Conservation (phyloP, 1,140 invertebrate species). For the Ips nitidus region DNA sequence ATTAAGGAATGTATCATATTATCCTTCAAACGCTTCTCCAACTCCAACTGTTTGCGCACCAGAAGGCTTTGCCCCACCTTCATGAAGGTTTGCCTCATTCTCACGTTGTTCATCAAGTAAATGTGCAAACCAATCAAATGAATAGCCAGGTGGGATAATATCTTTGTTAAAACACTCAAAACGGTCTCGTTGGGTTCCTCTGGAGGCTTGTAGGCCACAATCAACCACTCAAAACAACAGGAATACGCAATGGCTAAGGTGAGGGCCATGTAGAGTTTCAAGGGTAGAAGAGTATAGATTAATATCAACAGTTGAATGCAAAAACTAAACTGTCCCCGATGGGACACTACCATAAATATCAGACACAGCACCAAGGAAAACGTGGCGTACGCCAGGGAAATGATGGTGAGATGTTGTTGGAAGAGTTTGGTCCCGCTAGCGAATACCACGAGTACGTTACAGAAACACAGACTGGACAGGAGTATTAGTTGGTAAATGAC, state of each 20-base stretch:
- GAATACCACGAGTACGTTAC: conserved; percentile 61
- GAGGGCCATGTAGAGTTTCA: conserved; percentile 84
- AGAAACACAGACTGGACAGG: conserved; percentile 30
- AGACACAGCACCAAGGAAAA: conserved; percentile 68
- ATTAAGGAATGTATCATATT: conserved; percentile 98
- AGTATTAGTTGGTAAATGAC: conserved; percentile 8
- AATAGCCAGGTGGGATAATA: conserved; percentile 83
- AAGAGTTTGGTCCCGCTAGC: conserved; percentile 70
- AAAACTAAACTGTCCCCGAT: conserved; percentile 74
- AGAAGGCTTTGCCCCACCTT: conserved; percentile 92
- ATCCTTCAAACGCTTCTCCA: conserved; percentile 89
- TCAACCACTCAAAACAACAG: conserved; percentile 73
- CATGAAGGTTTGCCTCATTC: conserved; percentile 94
- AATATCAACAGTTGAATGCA: conserved; percentile 85
- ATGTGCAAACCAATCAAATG: conserved; percentile 93
- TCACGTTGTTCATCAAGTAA: conserved; percentile 87
- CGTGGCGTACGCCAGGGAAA: conserved; percentile 67
- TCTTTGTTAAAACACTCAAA: conserved; percentile 48
- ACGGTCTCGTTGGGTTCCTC: conserved; percentile 48
- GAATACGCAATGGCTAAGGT: conserved; percentile 79
- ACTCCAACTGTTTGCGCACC: conserved; percentile 83
- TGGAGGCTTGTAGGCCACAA: conserved; percentile 28
- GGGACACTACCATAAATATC: conserved; percentile 54
- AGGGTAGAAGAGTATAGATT: conserved; percentile 90
- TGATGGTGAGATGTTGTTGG: conserved; percentile 62